phyloP scores from a whole-genome alignment of 2,888 invertebrate species.

The Spilarctia lutea region DNA sequence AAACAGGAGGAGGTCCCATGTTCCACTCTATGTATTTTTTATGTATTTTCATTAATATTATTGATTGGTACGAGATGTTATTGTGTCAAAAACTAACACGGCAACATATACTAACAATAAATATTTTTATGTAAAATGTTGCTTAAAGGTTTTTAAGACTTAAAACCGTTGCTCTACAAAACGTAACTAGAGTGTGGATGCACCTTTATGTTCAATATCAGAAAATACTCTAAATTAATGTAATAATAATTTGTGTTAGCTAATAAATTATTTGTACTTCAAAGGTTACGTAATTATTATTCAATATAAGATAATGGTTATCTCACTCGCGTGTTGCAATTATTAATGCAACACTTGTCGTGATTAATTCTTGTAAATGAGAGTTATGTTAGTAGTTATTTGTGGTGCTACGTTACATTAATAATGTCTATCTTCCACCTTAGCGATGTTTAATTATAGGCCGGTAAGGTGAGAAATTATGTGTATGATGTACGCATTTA shows the following conservation, averaged over 20 bases:
- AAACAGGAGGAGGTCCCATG: too few species aligned
- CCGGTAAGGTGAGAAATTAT: not conserved
- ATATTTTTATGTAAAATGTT: not conserved
- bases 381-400: conserved; percentile 6
- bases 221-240: not conserved
- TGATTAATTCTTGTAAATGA: not conserved
- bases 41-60: not conserved
- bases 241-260: not conserved
- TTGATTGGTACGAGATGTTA: not conserved
- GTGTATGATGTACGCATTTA: conserved; percentile 11
- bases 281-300: not conserved
- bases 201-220: not conserved
- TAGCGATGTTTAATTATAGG: too few species aligned
- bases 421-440: not conserved
- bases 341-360: not conserved
- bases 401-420: conserved; percentile 10
- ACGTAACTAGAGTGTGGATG: not conserved
- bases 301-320: too few species aligned
- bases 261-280: not conserved
- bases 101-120: not conserved
- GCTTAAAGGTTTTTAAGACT: not conserved
- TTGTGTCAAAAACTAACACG: not conserved
- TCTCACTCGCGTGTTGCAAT: not conserved
- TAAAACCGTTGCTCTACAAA: not conserved
- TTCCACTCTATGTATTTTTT: too few species aligned